Evolutionary conservation across 2,797 vertebrate species (phyloP), one percentile per base, ranked within the genome.

Genomic region (Oceanodroma leucorhoa): DNA sequence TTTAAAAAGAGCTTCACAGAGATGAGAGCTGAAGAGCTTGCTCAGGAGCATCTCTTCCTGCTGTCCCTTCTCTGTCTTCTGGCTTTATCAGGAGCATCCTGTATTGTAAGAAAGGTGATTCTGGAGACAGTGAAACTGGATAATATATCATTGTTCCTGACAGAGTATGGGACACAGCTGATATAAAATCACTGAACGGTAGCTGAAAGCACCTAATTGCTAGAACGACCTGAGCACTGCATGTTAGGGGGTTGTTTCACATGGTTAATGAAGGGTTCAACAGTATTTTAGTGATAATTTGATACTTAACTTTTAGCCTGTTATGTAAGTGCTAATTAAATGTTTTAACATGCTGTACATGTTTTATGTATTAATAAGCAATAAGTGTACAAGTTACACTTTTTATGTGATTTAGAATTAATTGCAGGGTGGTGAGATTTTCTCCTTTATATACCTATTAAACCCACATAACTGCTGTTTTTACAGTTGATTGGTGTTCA

Each of bases 401-500:
- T 96, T 96, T 95, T 62, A 95, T 90, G 83, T 79, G 89, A 96
- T 94, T 96, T 95, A 84, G 91, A 97, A 86, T 94, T 94, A 97
- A 97, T 94, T 78, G 24, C 91, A 89, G 90, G 93, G 86, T 83
- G 75, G 87, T 29, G 53, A 97, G 95, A 94, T 94, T 72, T 97
- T 83, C 93, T 97, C 89, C 87, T 87, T 95, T 91, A 95, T 95
- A 53, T 53, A 96, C 96, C 94, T 96, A 97, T 95, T 91, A 97
- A 95, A 93, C 91, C 73, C 95, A 91, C 93, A 93, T 95, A 94
- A 95, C 93, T 91, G 87, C 93, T 95, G 97, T 92, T 97, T 97
- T 98, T 97, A 97, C 93, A 97, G 97, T 94, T 97, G 97, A 98
- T 97, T 96, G 95, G 97, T 97, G 96, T 95, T 97, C 96, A 90